A percentile compares a stretch with the other conserved stretches of the same genome.
Conservation (phyloP, 2,113 vertebrate species). For the Hippolais icterina region DNA sequence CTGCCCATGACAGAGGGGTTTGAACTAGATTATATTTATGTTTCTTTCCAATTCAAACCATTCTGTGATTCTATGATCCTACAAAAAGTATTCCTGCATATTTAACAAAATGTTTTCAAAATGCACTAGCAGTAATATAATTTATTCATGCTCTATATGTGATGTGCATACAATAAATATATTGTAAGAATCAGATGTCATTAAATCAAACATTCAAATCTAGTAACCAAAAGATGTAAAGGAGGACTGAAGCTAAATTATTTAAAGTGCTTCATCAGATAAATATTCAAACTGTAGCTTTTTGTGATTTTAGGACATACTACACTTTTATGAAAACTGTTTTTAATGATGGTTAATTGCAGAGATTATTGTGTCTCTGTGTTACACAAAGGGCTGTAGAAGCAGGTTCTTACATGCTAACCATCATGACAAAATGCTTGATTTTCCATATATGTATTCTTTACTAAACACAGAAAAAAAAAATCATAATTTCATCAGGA, state of each 20-base stretch:
- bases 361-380: not conserved
- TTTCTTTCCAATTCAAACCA: not conserved
- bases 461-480: not conserved
- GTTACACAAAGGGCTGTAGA: not conserved
- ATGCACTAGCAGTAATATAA: not conserved
- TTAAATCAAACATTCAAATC: not conserved
- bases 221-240: not conserved
- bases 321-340: not conserved
- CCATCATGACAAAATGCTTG: not conserved
- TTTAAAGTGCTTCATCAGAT: not conserved
- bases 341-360: not conserved
- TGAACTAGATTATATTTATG: not conserved
- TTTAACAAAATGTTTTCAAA: not conserved
- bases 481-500: not conserved
- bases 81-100: not conserved
- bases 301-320: not conserved
- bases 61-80: not conserved
- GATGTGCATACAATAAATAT: not conserved
- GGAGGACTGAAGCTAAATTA: not conserved
- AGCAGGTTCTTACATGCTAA: not conserved
- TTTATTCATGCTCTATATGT: not conserved
- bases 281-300: not conserved
- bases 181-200: not conserved
- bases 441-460: not conserved
- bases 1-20: not conserved